phyloP scores from a whole-genome alignment of 2,797 vertebrate species.

The Eutrigla gurnardus region DNA sequence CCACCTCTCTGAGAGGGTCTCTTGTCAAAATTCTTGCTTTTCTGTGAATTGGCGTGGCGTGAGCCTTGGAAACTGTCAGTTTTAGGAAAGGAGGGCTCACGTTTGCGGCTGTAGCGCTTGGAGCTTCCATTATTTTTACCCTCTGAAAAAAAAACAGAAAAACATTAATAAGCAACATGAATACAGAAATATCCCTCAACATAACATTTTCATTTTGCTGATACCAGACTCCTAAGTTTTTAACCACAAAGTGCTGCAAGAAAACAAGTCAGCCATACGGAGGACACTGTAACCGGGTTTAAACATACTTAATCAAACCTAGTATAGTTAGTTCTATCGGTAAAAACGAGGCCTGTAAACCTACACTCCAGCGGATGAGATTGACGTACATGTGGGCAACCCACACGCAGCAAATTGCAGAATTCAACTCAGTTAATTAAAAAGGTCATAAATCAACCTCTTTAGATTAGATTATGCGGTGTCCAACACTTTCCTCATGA shows the following conservation, averaged over 20 bases:
- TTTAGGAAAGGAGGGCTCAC: slow-evolving; percentile 93
- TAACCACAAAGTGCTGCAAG: background rate
- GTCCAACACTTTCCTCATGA: background rate
- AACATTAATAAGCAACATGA: background rate
- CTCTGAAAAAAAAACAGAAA: slow-evolving; percentile 80
- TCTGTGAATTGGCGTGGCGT: slow-evolving; percentile 97
- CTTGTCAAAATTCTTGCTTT: slow-evolving; percentile 99
- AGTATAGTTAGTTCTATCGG: background rate
- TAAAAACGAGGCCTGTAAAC: background rate
- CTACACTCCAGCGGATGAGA: background rate
- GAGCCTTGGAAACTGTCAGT: slow-evolving; percentile 91
- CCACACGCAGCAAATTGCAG: background rate
- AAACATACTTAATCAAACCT: background rate
- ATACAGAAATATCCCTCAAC: background rate
- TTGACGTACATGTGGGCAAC: background rate
- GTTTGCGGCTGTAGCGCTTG: slow-evolving; percentile 94
- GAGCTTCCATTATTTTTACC: slow-evolving; percentile 93
- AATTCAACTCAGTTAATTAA: background rate
- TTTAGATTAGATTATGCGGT: background rate
- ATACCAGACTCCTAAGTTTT: background rate
- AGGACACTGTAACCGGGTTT: fast-evolving
- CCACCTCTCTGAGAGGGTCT: slow-evolving; percentile 93
- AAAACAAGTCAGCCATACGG: background rate
- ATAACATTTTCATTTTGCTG: background rate
- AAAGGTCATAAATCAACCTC: background rate